These are phyloP conservation scores for Diabrotica undecimpunctata DNA, from an alignment of 1,140 invertebrate genomes.

Conservation along the genomic window DNA sequence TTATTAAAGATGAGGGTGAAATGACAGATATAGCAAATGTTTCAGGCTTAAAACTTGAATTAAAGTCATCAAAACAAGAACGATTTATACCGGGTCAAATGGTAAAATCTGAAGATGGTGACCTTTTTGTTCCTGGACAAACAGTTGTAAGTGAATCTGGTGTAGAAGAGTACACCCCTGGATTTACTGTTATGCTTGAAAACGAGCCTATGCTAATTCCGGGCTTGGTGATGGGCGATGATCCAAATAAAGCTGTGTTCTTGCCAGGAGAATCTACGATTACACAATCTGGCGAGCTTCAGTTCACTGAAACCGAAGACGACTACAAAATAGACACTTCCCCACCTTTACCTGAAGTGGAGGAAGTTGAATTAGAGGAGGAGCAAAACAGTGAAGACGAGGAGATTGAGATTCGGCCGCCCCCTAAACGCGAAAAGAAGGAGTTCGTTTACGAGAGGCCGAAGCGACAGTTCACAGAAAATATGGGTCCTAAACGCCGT, in stretches of 20 bases:
- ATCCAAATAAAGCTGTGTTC: conserved; percentile 50
- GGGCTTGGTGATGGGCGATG: conserved; percentile 45
- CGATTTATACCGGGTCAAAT: conserved; percentile 58
- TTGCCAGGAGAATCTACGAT: conserved; percentile 58
- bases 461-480: conserved; percentile 37
- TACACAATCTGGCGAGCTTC: conserved; percentile 51
- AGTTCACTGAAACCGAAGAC: conserved; percentile 45
- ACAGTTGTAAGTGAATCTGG: conserved; percentile 63
- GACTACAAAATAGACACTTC: conserved; percentile 30
- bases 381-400: conserved; percentile 39
- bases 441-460: conserved; percentile 43
- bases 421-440: conserved; percentile 36
- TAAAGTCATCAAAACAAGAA: conserved; percentile 50
- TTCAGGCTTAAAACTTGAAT: conserved; percentile 61
- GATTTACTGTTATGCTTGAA: conserved; percentile 65
- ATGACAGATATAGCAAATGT: conserved; percentile 57
- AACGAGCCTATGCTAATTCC: conserved; percentile 64
- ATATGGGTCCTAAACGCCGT: conserved; percentile 40
- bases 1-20: conserved; percentile 57
- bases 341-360: conserved; percentile 29
- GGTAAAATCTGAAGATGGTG: conserved; percentile 62
- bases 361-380: conserved; percentile 32
- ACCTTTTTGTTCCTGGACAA: conserved; percentile 69
- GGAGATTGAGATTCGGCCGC: conserved; percentile 35
- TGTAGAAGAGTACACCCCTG: conserved; percentile 63